Evolutionary conservation across 2,113 vertebrate species (phyloP), one percentile per base, ranked within the genome.

Genomic region (Hyaena hyaena): DNA sequence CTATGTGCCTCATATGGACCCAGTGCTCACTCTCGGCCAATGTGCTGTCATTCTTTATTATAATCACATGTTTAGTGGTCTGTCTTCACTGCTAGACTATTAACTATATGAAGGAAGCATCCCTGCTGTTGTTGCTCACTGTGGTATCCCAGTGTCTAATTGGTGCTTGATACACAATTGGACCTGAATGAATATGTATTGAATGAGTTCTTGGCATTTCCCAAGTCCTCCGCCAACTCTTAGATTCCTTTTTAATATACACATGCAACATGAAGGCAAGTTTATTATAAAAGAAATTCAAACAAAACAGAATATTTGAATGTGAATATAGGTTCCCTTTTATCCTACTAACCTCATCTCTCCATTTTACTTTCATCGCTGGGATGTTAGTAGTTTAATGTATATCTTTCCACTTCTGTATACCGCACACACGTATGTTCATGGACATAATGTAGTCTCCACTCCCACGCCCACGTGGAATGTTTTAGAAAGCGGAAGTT

Each of bases 231-330:
- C 26, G 6, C 55, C 15, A 96, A 80, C 15, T 55, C 88, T 77
- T 63, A 79, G 39, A 31, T 73, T 68, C 66, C 71, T 82, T 0
- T 45, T 77, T 61, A 66, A 74, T 45, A 88, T 26, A 35, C 19
- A 71, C 23, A 77, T 45, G 14, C 16, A 65, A 77, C 23, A 31
- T n/a, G 71, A 88, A 82, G 17, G 50, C 45, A 58, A 23, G 53
- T 21, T 88, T 88, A 39, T 79, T 79, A 50, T 58, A 79, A 92
- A 95, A 63, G 26, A 82, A 92, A 79, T 89, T 58, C 31, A 88
- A 69, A 50, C 2, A 50, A 92, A 88, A 71, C 33, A 69, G 71
- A 90, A 26, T 73, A 88, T 84, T 88, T 94, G 50, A 73, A 84
- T 80, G 77, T 11, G 73, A 82, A 81, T 69, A 50, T 17, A 55